Conservation (phyloP, 2,888 invertebrate species). For the Eupithecia abbreviata region DNA sequence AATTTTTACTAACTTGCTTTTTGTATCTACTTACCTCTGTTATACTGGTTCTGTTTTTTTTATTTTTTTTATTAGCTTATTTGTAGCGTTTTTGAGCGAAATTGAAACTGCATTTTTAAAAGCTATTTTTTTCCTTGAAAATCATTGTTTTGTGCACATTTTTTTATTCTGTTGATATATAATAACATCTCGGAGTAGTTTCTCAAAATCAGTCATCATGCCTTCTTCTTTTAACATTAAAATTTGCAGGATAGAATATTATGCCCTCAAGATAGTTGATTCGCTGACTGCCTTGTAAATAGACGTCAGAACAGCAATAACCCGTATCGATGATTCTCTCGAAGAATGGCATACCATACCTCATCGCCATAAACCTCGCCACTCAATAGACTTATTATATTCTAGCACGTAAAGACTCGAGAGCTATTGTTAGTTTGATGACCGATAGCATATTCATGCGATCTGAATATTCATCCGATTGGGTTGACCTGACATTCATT, state of each 20-base stretch:
- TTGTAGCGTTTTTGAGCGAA: no score
- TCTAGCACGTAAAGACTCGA: conserved; percentile 63
- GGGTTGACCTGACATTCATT: conserved; percentile 77
- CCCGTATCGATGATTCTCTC: conserved; percentile 12
- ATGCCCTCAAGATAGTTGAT: conserved; percentile 4
- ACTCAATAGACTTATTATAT: conserved; percentile 48
- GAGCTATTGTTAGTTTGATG: conserved; percentile 55
- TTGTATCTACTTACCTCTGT: no score
- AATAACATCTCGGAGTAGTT: no score
- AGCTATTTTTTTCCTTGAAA: no score
- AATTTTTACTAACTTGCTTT: no score
- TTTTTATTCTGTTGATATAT: no score
- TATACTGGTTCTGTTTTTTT: no score
- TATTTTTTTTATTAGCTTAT: no score
- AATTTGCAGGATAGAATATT: not conserved
- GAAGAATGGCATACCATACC: conserved; percentile 16
- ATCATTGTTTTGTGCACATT: no score
- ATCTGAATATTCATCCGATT: conserved; percentile 77
- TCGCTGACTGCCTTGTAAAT: not conserved
- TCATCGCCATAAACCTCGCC: conserved; percentile 30
- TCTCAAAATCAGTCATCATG: no score
- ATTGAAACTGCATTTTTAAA: no score
- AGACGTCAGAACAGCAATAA: conserved; percentile 5
- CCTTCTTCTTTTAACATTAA: no score
- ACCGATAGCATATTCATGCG: conserved; percentile 71